A percentile compares a stretch with the other conserved stretches of the same genome.
Conservation (phyloP, 2,113 vertebrate genomes). For the Alouatta palliata region DNA sequence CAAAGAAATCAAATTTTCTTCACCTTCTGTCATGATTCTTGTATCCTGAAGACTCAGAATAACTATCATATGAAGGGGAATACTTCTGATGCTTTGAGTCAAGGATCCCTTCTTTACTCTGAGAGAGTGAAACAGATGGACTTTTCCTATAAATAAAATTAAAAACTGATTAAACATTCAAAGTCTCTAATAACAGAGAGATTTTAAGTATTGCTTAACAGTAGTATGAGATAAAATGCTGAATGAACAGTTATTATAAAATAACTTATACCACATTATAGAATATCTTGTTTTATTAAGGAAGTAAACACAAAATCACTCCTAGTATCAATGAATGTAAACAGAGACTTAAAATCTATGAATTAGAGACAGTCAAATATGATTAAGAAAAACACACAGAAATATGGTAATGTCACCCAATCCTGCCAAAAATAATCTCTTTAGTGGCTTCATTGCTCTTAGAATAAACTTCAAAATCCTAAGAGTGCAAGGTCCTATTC, state of each 20-base stretch:
- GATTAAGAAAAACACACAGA: not conserved
- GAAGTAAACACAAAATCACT: not conserved
- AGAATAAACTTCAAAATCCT: not conserved
- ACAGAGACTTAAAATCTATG: not conserved
- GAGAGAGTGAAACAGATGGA: slow-evolving; percentile 78
- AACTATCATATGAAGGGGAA: slow-evolving; percentile 84
- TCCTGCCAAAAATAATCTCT: not conserved
- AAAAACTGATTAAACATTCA: slow-evolving; percentile 32
- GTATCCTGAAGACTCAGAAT: slow-evolving; percentile 87
- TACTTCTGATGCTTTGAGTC: slow-evolving; percentile 81
- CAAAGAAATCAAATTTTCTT: slow-evolving; percentile 58
- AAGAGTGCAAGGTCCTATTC: not conserved
- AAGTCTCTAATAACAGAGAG: slow-evolving; percentile 32
- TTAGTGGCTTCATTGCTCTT: not conserved
- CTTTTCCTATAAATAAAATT: slow-evolving; percentile 83
- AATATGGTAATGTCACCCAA: not conserved
- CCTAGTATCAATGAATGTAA: not conserved
- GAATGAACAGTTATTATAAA: slow-evolving; percentile 30
- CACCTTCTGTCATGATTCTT: slow-evolving; percentile 90
- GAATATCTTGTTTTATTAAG: not conserved
- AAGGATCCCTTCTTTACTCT: slow-evolving; percentile 76
- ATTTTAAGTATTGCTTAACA: slow-evolving; percentile 36
- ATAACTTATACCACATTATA: not conserved
- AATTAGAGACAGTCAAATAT: not conserved
- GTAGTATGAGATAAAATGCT: slow-evolving; percentile 30